phyloP scores from a whole-genome alignment of 2,113 vertebrate species.

The Sialia sialis region DNA sequence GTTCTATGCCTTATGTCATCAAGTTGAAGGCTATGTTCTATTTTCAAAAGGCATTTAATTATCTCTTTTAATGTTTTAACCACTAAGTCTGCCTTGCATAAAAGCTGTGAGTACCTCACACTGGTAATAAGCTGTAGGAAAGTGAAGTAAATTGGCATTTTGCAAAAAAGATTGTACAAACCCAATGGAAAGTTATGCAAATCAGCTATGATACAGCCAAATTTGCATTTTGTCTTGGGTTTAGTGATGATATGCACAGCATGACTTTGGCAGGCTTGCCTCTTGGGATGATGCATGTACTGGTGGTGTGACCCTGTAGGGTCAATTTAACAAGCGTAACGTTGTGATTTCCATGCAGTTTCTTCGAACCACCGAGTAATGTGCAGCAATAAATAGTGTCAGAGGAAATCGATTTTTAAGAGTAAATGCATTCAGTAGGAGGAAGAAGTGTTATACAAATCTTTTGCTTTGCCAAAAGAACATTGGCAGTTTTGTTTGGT shows the following conservation, averaged over 20 bases:
- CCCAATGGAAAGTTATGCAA: slow-evolving; percentile 55
- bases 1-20: not conserved
- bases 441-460: not conserved
- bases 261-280: slow-evolving; percentile 53
- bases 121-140: slow-evolving; percentile 61
- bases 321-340: slow-evolving; percentile 56
- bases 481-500: not conserved
- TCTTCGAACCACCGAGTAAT: slow-evolving; percentile 40
- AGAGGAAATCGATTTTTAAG: slow-evolving; percentile 62
- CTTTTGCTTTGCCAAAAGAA: not conserved
- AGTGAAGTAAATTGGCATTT: slow-evolving; percentile 69
- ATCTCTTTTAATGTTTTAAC: slow-evolving; percentile 53
- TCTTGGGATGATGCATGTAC: slow-evolving; percentile 42
- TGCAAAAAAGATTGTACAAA: slow-evolving; percentile 36
- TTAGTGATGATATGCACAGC: slow-evolving; percentile 59
- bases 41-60: slow-evolving; percentile 44
- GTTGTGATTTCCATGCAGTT: slow-evolving; percentile 59
- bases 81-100: slow-evolving; percentile 53
- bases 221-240: slow-evolving; percentile 63
- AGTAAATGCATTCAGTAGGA: slow-evolving; percentile 54
- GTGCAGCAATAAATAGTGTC: slow-evolving; percentile 45
- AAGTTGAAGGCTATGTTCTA: not conserved
- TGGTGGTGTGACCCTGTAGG: slow-evolving; percentile 19
- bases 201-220: slow-evolving; percentile 47
- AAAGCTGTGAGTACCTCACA: slow-evolving; percentile 58